Base-by-base conservation (phyloP, 1,140 invertebrate species). In the Papilio machaon region DNA sequence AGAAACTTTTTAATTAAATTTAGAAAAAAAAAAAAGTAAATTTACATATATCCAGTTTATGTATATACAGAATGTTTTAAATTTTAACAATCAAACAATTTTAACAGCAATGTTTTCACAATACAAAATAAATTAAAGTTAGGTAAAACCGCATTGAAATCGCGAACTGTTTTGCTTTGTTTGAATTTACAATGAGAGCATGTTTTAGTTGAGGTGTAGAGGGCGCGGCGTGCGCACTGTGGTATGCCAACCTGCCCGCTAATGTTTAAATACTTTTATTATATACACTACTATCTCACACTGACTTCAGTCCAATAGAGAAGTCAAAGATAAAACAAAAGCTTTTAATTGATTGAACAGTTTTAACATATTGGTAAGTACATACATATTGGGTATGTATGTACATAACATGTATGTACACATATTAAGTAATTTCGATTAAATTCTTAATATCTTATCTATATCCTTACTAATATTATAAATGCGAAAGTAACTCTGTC, bases 91-190 rank as follows among this genome's bases (percentile, higher is more conserved):
- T 67, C 30, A 11, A 67, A 67, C 23, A 35, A 67, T 30, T n/a
- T n/a, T n/a, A n/a, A n/a, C n/a, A n/a, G n/a, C 23, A 15, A 67
- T 67, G 64, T 67, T 67, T 35, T 19, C 30, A 30, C 60, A 67
- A 13, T 15, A 30, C 19, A 23, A 67, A 67, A 67, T 64, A 35
- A 67, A 67, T 67, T 11, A 67, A 67, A 35, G 64, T 67, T 67
- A 35, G 19, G 64, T 67, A 35, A 67, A 67, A 67, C 64, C 64
- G 64, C 64, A 67, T 67, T 67, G 30, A 35, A 67, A 67, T 23
- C 19, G 19, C 64, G 30, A 67, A 67, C 13, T 67, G 64, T n/a
- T 67, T 67, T 15, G 64, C 64, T 67, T 67, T 67, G 64, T 67
- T 67, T 67, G 64, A 35, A 30, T 67, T 67, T 38, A 35, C 35